Conservation (phyloP, 2,888 invertebrate species). For the Drosophila planitibia region DNA sequence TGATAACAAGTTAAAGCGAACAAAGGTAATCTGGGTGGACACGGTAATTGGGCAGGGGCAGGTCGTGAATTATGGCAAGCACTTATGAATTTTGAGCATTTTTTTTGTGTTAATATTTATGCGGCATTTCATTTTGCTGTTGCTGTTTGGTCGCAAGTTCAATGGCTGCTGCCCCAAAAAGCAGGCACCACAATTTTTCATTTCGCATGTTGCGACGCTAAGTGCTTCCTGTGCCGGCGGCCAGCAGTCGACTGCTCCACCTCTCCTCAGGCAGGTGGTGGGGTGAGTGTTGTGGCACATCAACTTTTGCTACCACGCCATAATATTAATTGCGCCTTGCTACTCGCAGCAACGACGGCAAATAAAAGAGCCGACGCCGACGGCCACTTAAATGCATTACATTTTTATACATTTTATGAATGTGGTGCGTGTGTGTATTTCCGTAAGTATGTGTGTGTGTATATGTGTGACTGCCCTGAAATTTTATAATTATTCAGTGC, state of each 20-base stretch:
- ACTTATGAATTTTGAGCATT: constrained; percentile 71
- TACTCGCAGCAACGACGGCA: constrained; percentile 23
- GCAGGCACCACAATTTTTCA: constrained; percentile 72
- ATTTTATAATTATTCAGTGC: constrained; percentile 81
- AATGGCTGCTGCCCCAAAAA: constrained; percentile 67
- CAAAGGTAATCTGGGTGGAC: constrained; percentile 58
- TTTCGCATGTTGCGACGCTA: constrained; percentile 76
- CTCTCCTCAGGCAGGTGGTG: constrained; percentile 22
- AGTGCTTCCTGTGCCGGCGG: constrained; percentile 73
- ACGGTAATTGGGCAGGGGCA: constrained; percentile 62
- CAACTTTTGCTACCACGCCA: constrained; percentile 82
- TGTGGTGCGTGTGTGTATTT: constrained; percentile 46
- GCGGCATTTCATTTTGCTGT: constrained; percentile 64
- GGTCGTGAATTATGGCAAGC: constrained; percentile 67
- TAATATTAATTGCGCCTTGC: constrained; percentile 83
- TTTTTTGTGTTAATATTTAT: constrained; percentile 59
- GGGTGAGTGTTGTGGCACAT: constrained; percentile 59
- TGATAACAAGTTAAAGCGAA: constrained; percentile 50
- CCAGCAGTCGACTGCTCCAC: background rate
- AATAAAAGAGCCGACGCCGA: constrained; percentile 58
- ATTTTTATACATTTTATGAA: constrained; percentile 73
- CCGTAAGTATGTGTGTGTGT: constrained; percentile 18
- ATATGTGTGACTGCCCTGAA: constrained; percentile 37
- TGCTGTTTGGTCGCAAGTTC: constrained; percentile 68
- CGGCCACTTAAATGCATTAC: constrained; percentile 82